A percentile compares a stretch with the other conserved stretches of the same genome.
Evolutionary conservation across 2,888 invertebrate genomes (phyloP).

Genomic region (Rugalucina vietnamica): DNA sequence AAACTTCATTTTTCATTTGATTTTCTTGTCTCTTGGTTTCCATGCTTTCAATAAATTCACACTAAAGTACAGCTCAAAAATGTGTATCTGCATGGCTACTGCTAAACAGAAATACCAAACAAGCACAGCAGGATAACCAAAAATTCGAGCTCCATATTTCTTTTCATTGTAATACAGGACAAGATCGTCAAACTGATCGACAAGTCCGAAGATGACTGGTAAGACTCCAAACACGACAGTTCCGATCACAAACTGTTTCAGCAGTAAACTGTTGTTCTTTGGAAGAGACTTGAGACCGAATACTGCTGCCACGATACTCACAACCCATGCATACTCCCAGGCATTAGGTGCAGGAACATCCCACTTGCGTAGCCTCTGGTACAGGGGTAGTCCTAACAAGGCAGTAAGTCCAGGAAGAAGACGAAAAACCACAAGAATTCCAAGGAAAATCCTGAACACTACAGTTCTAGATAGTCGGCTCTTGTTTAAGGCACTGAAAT

Average conservation of each 20-base stretch:
- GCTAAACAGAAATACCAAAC: constrained; percentile 96
- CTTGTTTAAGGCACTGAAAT: constrained; percentile 97
- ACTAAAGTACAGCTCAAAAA: constrained; percentile 80
- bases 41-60: constrained; percentile 80
- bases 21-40: constrained; percentile 72
- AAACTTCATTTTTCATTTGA: constrained; percentile 2
- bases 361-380: constrained; percentile 93
- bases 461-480: constrained; percentile 97
- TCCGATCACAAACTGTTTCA: constrained; percentile 87
- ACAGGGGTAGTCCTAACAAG: constrained; percentile 95
- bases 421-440: constrained; percentile 95
- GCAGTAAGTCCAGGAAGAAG: constrained; percentile 96
- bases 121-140: constrained; percentile 92
- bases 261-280: constrained; percentile 89
- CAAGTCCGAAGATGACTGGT: constrained; percentile 92
- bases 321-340: constrained; percentile 98
- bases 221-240: constrained; percentile 90
- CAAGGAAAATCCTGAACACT: constrained; percentile 95
- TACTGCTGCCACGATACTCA: constrained; percentile 92
- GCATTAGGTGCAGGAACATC: constrained; percentile 93
- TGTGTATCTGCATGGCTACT: constrained; percentile 91
- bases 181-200: constrained; percentile 93
- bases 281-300: constrained; percentile 94
- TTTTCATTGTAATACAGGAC: constrained; percentile 90
- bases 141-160: constrained; percentile 86